Base-by-base conservation (phyloP, 1,140 invertebrate genomes). In the Cheumatopsyche charites region DNA sequence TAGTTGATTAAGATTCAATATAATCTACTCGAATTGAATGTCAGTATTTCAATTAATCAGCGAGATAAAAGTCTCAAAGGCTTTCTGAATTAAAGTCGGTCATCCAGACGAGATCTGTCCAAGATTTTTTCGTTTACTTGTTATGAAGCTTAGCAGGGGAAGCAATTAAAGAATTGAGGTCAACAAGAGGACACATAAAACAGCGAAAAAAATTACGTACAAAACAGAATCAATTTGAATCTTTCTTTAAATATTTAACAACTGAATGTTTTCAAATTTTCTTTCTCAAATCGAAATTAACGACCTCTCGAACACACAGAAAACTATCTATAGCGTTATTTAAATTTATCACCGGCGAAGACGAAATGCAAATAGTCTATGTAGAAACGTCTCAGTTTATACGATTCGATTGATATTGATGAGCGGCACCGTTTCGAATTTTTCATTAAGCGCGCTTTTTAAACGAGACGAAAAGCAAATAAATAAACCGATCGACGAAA, bases 91-190 rank as follows among this genome's bases (percentile, higher is more conserved):
- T 36, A 36, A 36, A 3, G 25, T 19, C 19, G 19, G 21, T 67
- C 23, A 67, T 11, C 43, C 12, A 26, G 26, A 49, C 6, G 23
- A 52, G 43, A 67, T 19, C 15, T 17, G 15, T 52, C 7, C 62
- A 26, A 42, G 41, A 23, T 41, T 49, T 67, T 67, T 67, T 49
- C 17, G 29, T 52, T 52, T 23, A 45, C 23, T 65, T 42, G 43
- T 67, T 67, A 41, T 29, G 45, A 52, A 26, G 65, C 21, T 67
- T 47, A 25, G 49, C 65, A 7, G 42, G 45, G 21, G 36, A 67
- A 67, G 26, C 65, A 67, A 67, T 67, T 67, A 67, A 29, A 43
- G 23, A 67, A 67, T 67, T 21, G 42, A 21, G 65, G 65, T 67
- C 65, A 67, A 42, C 65, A 49, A 43, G 19, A 21, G 9, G 42